Evolutionary conservation across 2,888 invertebrate species (phyloP).

Genomic region (Yponomeuta plumbellus): DNA sequence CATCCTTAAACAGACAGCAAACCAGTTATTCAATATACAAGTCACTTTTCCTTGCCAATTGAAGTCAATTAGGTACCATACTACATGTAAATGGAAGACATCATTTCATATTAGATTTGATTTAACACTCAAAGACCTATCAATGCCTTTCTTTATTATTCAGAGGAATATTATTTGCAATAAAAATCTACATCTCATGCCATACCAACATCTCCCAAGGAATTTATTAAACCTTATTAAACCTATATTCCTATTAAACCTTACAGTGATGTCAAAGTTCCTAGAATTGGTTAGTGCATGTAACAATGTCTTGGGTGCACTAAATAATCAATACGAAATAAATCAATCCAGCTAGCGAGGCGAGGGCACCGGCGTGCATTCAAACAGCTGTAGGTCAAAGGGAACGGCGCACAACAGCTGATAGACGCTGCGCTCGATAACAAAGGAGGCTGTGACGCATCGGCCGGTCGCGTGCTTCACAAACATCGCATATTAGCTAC

Average conservation of each 20-base stretch:
- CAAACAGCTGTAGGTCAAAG: conserved; percentile 67
- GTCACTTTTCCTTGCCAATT: neutral
- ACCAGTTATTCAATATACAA: neutral
- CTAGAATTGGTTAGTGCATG: neutral
- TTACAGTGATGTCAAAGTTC: neutral
- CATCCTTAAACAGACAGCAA: conserved; percentile 20
- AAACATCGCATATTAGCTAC: neutral
- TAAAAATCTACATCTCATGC: neutral
- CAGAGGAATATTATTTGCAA: neutral
- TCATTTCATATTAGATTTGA: neutral
- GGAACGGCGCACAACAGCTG: conserved; percentile 68
- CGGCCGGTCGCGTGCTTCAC: neutral
- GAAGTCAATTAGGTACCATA: neutral
- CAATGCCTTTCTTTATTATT: neutral
- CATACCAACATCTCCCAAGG: neutral
- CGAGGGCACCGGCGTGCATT: conserved; percentile 13
- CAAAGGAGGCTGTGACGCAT: conserved; percentile 9
- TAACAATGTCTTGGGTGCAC: neutral
- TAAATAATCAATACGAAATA: conserved; percentile 6
- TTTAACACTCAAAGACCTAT: neutral
- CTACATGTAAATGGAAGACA: neutral
- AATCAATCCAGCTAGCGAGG: neutral
- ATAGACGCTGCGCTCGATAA: conserved; percentile 28
- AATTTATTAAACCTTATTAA: neutral
- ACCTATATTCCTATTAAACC: too few relatives aligned